Evolutionary conservation across 2,797 vertebrate genomes (phyloP).

Genomic region (Hydrolagus colliei): DNA sequence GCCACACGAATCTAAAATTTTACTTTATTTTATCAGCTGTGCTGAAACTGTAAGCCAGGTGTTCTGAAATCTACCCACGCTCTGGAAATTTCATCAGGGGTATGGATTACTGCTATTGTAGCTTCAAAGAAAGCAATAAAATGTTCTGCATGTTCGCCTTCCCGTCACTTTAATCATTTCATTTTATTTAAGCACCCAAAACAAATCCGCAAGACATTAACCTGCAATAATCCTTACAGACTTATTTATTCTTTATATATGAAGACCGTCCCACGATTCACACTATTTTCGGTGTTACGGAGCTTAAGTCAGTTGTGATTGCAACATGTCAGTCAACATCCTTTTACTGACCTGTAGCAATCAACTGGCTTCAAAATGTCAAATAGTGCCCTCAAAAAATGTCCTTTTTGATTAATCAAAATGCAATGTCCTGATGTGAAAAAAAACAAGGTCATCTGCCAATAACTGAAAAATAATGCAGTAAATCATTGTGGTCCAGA

Average conservation of each 20-base stretch:
- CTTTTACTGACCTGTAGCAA: not conserved
- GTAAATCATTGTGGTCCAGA: conserved; percentile 67
- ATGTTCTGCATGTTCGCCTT: conserved; percentile 54
- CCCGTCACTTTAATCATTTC: conserved; percentile 64
- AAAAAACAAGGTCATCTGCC: conserved; percentile 67
- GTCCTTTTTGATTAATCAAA: conserved; percentile 46
- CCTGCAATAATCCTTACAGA: conserved; percentile 58
- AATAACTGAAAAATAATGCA: conserved; percentile 58
- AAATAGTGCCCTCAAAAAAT: conserved; percentile 1
- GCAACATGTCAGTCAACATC: conserved; percentile 6
- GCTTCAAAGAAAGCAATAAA: conserved; percentile 64
- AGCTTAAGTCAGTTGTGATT: conserved; percentile 32
- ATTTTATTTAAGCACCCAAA: conserved; percentile 67
- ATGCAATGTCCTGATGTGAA: conserved; percentile 36
- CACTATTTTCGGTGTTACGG: conserved; percentile 45
- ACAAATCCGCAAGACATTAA: conserved; percentile 67
- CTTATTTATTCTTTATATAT: conserved; percentile 54
- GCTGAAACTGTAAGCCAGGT: conserved; percentile 45
- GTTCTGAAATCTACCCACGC: conserved; percentile 38
- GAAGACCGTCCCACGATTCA: conserved; percentile 36
- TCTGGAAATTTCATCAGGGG: conserved; percentile 30
- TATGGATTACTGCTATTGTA: conserved; percentile 50
- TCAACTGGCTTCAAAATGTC: conserved; percentile 23
- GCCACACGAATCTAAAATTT: conserved; percentile 46
- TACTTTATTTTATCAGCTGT: conserved; percentile 60